A percentile compares a stretch with the other conserved stretches of the same genome.
Evolutionary conservation across 2,113 vertebrate genomes (phyloP).

Genomic region (Cathartes aura): DNA sequence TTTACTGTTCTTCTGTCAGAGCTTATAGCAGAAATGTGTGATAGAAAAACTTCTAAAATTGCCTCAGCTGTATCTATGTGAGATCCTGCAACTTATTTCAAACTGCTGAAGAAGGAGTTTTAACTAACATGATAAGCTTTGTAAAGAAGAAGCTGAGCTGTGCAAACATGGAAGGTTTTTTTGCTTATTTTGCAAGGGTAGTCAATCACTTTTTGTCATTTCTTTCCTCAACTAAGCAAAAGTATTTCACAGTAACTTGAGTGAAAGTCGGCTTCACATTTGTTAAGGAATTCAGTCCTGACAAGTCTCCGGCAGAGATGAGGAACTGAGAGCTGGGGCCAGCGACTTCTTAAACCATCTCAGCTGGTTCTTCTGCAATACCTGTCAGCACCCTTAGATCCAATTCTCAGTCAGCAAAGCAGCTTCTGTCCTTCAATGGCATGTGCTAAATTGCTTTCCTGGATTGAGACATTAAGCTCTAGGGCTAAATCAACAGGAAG

Average conservation of each 20-base stretch:
- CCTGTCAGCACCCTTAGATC: neutral
- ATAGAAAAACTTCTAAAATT: neutral
- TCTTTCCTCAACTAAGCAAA: neutral
- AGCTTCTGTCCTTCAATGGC: neutral
- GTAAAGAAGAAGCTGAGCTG: neutral
- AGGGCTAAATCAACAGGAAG: neutral
- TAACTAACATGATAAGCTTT: neutral
- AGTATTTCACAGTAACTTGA: neutral
- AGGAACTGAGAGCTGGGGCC: neutral
- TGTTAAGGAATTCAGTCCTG: neutral
- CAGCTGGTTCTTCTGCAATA: neutral
- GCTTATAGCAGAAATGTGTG: neutral
- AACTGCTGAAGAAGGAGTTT: neutral
- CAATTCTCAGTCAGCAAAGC: neutral
- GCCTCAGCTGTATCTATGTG: neutral
- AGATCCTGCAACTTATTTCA: neutral
- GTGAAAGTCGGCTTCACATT: neutral
- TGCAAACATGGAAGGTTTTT: neutral
- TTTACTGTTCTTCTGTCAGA: neutral
- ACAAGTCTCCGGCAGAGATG: neutral
- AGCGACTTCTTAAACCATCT: neutral
- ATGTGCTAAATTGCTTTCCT: neutral
- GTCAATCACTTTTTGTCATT: neutral
- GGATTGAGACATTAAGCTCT: neutral
- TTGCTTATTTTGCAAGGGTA: neutral